Evolutionary conservation across 2,888 invertebrate species (phyloP).

Genomic region (Drosophila barbarae): DNA sequence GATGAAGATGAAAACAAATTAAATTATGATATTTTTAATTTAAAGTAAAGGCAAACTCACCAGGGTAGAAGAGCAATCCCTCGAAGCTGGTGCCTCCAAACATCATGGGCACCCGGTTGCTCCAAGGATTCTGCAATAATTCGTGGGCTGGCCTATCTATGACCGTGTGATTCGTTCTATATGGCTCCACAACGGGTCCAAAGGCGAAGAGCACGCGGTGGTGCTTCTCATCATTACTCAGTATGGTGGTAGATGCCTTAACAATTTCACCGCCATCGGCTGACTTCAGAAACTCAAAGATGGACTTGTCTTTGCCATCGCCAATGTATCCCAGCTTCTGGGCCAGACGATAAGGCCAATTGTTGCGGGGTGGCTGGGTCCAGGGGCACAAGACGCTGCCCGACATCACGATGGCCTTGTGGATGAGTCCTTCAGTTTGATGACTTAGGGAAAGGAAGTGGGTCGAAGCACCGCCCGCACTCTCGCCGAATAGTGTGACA

Average conservation of each 20-base stretch:
- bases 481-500: slow-evolving; percentile 81
- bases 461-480: slow-evolving; percentile 81
- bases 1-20: not conserved
- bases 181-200: slow-evolving; percentile 78
- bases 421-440: slow-evolving; percentile 78
- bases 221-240: slow-evolving; percentile 74
- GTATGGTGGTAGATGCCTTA: slow-evolving; percentile 61
- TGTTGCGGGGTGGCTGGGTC: slow-evolving; percentile 65
- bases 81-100: slow-evolving; percentile 78
- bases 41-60: slow-evolving; percentile 41
- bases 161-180: slow-evolving; percentile 73
- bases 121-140: slow-evolving; percentile 74
- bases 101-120: slow-evolving; percentile 76
- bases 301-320: slow-evolving; percentile 71
- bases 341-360: slow-evolving; percentile 74
- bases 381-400: slow-evolving; percentile 76
- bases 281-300: slow-evolving; percentile 73
- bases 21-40: no score
- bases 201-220: slow-evolving; percentile 72
- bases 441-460: slow-evolving; percentile 80
- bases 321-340: slow-evolving; percentile 72
- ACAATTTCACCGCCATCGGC: slow-evolving; percentile 70
- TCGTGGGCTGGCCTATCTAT: slow-evolving; percentile 63
- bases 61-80: slow-evolving; percentile 77
- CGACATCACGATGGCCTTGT: slow-evolving; percentile 78